A percentile compares a stretch with the other conserved stretches of the same genome.
phyloP scores from a whole-genome alignment of 1,140 invertebrate species.

The Asbolus verrucosus region DNA sequence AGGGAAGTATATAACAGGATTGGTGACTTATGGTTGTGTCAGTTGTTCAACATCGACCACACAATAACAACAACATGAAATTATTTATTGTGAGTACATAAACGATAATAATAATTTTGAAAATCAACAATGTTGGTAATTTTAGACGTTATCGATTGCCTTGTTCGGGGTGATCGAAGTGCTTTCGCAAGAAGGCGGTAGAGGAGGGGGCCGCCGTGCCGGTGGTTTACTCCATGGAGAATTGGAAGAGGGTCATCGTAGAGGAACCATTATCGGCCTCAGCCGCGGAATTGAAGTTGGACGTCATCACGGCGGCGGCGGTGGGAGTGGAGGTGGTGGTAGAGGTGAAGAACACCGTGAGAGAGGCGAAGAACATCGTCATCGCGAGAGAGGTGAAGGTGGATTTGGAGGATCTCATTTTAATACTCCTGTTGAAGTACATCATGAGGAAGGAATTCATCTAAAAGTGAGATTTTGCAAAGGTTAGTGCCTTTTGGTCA shows the following conservation, averaged over 20 bases:
- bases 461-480: conserved; percentile 52
- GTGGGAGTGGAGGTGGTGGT: too few species aligned
- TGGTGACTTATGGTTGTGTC: conserved; percentile 15
- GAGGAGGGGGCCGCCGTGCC: background rate
- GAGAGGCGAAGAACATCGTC: too few species aligned
- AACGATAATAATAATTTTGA: background rate
- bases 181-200: conserved; percentile 18
- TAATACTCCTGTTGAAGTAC: conserved; percentile 51
- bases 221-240: background rate
- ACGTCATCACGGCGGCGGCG: conserved; percentile 39
- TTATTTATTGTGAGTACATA: conserved; percentile 44
- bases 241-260: conserved; percentile 7
- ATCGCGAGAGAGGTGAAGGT: too few species aligned
- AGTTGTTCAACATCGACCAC: conserved; percentile 46
- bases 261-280: conserved; percentile 46
- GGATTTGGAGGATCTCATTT: conserved; percentile 53
- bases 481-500: background rate
- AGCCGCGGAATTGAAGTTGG: conserved; percentile 49
- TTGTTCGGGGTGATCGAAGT: conserved; percentile 29
- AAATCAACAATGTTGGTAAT: background rate
- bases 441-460: conserved; percentile 55
- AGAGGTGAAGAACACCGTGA: too few species aligned
- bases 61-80: conserved; percentile 44
- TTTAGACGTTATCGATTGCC: conserved; percentile 34
- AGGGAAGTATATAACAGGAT: conserved; percentile 36